These are phyloP conservation scores for Drosophila simulans DNA, from an alignment of 1,140 invertebrate genomes.

Conservation along the genomic window DNA sequence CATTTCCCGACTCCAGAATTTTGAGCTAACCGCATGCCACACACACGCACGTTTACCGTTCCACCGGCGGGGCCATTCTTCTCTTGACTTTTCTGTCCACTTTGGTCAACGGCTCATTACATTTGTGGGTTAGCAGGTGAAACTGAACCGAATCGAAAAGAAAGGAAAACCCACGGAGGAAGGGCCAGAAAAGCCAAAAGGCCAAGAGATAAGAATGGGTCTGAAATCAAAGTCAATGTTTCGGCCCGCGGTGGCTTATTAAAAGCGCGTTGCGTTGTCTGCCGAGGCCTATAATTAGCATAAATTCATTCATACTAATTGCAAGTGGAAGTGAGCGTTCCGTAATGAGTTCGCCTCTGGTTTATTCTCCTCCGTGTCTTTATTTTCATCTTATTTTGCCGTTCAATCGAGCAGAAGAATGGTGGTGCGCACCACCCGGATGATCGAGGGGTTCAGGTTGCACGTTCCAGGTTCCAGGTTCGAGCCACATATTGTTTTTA, in stretches of 20 bases:
- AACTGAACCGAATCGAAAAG: slow-evolving; percentile 54
- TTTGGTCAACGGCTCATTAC: slow-evolving; percentile 79
- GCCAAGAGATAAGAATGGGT: slow-evolving; percentile 31
- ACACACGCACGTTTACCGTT: slow-evolving; percentile 76
- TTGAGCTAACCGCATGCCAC: slow-evolving; percentile 66
- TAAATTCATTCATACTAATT: slow-evolving; percentile 82
- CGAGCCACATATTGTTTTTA: slow-evolving; percentile 55
- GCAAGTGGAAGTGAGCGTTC: slow-evolving; percentile 75
- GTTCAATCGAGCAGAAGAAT: slow-evolving; percentile 58
- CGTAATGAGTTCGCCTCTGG: slow-evolving; percentile 67
- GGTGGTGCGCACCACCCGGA: slow-evolving; percentile 16
- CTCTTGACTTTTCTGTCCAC: slow-evolving; percentile 43
- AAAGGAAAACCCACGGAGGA: slow-evolving; percentile 32
- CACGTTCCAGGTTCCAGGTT: background rate
- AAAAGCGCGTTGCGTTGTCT: slow-evolving; percentile 78
- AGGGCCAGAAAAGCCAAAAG: slow-evolving; percentile 5
- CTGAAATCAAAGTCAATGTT: slow-evolving; percentile 27
- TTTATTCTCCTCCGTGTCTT: background rate
- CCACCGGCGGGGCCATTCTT: slow-evolving; percentile 24
- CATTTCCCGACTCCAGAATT: slow-evolving; percentile 1
- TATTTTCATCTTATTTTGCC: background rate
- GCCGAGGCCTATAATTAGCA: slow-evolving; percentile 73
- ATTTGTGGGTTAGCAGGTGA: slow-evolving; percentile 81
- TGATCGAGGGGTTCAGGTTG: slow-evolving; percentile 10
- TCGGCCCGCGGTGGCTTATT: slow-evolving; percentile 53